phyloP scores from a whole-genome alignment of 2,888 invertebrate species.

The Volucella zonaria region DNA sequence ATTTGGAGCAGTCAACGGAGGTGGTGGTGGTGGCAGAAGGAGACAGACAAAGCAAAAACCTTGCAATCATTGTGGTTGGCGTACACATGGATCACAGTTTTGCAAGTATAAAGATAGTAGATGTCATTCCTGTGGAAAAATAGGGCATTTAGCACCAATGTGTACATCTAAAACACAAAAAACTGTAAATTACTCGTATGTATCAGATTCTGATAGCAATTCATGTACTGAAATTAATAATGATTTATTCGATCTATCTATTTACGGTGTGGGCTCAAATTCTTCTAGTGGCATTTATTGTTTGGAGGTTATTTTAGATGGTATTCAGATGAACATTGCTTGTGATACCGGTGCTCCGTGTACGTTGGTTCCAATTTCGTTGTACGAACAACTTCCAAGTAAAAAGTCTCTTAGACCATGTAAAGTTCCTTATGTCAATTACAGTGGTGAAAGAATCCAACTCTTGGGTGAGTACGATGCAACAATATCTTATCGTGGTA shows the following conservation, averaged over 20 bases:
- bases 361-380: slow-evolving; percentile 50
- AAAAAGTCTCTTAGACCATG: slow-evolving; percentile 21
- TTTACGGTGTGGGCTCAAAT: slow-evolving; percentile 33
- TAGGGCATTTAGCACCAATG: background rate
- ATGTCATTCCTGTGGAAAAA: slow-evolving; percentile 1
- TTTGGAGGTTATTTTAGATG: no score
- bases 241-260: slow-evolving; percentile 8
- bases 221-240: background rate
- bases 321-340: slow-evolving; percentile 25
- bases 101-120: background rate
- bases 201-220: background rate
- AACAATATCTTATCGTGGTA: slow-evolving; percentile 31
- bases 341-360: slow-evolving; percentile 59
- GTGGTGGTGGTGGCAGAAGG: no score
- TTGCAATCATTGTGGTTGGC: background rate
- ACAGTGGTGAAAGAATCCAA: slow-evolving; percentile 26
- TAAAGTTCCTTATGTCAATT: slow-evolving; percentile 26
- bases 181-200: slow-evolving; percentile 4
- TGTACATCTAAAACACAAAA: background rate
- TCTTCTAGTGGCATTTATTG: slow-evolving; percentile 23
- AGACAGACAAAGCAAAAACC: no score
- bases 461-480: slow-evolving; percentile 40
- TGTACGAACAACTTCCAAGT: slow-evolving; percentile 14
- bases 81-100: background rate
- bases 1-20: no score